phyloP scores from a whole-genome alignment of 2,113 vertebrate genomes.

The Acrocephalus arundinaceus region DNA sequence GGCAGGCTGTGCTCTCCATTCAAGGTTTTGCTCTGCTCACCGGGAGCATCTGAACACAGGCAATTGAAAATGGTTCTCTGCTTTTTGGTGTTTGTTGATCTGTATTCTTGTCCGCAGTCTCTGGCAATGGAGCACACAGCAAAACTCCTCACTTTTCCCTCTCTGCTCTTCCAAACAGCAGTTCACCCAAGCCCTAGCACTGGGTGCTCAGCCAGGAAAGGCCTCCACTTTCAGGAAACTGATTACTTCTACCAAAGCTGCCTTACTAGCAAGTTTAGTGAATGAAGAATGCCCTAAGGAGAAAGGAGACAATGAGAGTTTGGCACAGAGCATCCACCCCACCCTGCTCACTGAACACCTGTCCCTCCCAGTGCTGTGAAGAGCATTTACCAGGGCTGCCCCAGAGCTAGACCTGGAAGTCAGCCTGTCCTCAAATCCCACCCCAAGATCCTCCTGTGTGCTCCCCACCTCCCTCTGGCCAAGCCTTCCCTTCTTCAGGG shows the following conservation, averaged over 20 bases:
- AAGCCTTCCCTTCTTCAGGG: neutral
- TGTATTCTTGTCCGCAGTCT: fast-evolving
- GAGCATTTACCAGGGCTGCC: neutral
- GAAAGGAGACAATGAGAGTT: constrained; percentile 17
- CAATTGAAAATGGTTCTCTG: neutral
- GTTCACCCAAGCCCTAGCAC: neutral
- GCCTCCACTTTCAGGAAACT: neutral
- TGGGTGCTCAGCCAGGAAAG: neutral
- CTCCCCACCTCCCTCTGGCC: neutral
- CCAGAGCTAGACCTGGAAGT: neutral
- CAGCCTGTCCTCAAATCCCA: neutral
- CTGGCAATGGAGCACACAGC: neutral
- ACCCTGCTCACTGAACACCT: neutral
- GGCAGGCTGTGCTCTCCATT: neutral
- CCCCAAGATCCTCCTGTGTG: neutral
- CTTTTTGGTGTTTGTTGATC: neutral
- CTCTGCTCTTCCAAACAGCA: neutral
- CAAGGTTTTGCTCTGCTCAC: neutral
- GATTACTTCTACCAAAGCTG: neutral
- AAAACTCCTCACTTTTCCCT: neutral
- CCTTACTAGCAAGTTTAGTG: neutral
- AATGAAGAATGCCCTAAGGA: constrained; percentile 15
- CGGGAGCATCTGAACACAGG: neutral
- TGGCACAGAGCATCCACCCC: neutral
- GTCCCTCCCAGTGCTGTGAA: constrained; percentile 3